Conservation (phyloP, 2,888 invertebrate species). For the Ornithoptera priamus region DNA sequence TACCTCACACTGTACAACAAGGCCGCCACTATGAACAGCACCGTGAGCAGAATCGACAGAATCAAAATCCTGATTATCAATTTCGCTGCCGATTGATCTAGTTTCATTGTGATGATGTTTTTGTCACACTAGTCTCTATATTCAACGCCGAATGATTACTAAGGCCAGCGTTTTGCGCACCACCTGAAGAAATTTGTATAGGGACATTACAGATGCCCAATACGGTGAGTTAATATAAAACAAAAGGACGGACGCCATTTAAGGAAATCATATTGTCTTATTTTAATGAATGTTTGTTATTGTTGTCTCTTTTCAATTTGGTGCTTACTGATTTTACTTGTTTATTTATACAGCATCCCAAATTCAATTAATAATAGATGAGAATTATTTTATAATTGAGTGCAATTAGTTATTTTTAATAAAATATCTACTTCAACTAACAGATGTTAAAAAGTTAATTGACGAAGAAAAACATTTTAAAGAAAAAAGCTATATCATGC, state of each 20-base stretch:
- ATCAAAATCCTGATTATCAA: constrained; percentile 54
- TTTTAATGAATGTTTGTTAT: background rate
- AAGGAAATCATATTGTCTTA: constrained; percentile 7
- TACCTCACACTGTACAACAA: constrained; percentile 62
- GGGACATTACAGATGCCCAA: constrained; percentile 37
- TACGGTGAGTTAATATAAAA: constrained; percentile 34
- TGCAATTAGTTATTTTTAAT: no score
- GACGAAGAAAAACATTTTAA: no score
- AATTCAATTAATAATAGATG: no score
- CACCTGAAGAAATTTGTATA: constrained; percentile 37
- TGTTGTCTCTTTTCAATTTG: no score
- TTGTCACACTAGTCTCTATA: constrained; percentile 27
- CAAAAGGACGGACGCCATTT: constrained; percentile 34
- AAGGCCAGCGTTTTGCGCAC: constrained; percentile 3
- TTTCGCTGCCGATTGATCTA: constrained; percentile 51
- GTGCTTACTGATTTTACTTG: no score
- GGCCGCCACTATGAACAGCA: constrained; percentile 56
- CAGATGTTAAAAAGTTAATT: no score
- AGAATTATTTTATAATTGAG: no score
- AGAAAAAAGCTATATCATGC: no score
- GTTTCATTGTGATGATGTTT: constrained; percentile 46
- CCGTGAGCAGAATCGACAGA: constrained; percentile 56
- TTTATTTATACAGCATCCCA: no score
- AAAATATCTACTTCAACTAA: no score
- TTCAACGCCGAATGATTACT: constrained; percentile 31